These are phyloP conservation scores for Noturus placidus DNA, from an alignment of 2,113 vertebrate genomes.

Conservation along the genomic window DNA sequence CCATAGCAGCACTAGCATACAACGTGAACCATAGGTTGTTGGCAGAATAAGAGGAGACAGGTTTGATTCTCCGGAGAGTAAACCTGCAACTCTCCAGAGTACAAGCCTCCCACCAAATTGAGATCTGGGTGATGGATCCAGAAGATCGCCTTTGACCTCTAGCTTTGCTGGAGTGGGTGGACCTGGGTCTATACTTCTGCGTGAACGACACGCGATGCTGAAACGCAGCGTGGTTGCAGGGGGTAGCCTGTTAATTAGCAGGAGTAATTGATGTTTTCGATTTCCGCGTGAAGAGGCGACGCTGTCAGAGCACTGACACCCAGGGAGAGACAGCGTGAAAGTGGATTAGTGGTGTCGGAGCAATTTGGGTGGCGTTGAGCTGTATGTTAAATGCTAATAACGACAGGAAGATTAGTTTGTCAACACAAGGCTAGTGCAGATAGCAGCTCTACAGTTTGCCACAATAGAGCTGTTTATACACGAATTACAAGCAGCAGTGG, in stretches of 20 bases:
- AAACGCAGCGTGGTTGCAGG: conserved; percentile 25
- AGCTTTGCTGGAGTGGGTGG: not conserved
- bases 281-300: conserved; percentile 65
- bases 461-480: not conserved
- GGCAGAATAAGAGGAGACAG: conserved; percentile 30
- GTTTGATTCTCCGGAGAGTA: conserved; percentile 22
- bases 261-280: conserved; percentile 70
- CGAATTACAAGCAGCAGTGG: not conserved
- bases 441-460: not conserved
- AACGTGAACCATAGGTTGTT: conserved; percentile 18
- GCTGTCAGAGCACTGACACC: conserved; percentile 63
- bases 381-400: conserved; percentile 25
- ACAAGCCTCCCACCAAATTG: conserved; percentile 10
- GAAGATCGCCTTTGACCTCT: conserved; percentile 12
- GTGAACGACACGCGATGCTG: conserved; percentile 6
- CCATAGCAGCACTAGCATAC: conserved; percentile 25
- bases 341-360: conserved; percentile 72
- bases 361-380: conserved; percentile 55
- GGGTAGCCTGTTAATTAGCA: conserved; percentile 67
- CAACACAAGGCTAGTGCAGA: not conserved
- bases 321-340: conserved; percentile 68
- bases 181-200: not conserved
- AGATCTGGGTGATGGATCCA: conserved; percentile 1
- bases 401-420: conserved; percentile 4
- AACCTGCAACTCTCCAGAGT: conserved; percentile 24